phyloP scores from a whole-genome alignment of 1,140 invertebrate species.

The Diachasma alloeum region DNA sequence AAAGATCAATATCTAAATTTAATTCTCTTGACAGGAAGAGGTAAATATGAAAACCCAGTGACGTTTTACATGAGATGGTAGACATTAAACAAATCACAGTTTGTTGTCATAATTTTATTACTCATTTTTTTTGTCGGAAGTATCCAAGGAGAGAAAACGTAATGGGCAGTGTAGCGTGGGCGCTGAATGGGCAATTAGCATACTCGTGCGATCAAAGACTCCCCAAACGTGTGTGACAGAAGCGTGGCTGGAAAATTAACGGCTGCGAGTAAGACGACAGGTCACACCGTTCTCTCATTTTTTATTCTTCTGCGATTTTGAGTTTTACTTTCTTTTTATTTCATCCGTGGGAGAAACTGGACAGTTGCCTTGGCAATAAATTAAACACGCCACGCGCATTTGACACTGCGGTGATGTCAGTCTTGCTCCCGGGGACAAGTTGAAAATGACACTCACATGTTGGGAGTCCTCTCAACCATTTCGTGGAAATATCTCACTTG shows the following conservation, averaged over 20 bases:
- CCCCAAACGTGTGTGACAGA: constrained; percentile 9
- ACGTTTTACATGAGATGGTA: neutral
- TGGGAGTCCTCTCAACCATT: neutral
- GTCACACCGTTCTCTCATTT: constrained; percentile 1
- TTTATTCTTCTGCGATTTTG: neutral
- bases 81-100: constrained; percentile 1
- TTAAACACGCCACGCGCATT: neutral
- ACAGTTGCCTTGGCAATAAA: neutral
- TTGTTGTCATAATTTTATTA: constrained; percentile 2
- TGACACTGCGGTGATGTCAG: constrained; percentile 1
- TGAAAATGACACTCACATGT: constrained; percentile 7
- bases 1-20: neutral
- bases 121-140: neutral
- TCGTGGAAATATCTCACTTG: constrained; percentile 7
- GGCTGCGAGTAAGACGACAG: constrained; percentile 8
- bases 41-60: neutral
- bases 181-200: constrained; percentile 43
- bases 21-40: neutral
- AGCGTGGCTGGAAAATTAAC: constrained; percentile 24
- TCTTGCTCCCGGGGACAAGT: neutral
- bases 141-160: constrained; percentile 17
- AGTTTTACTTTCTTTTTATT: neutral
- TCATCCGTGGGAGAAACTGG: neutral
- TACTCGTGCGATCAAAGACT: constrained; percentile 41
- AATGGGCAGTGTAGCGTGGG: constrained; percentile 32